Percentiles rank a stretch among this genome's conserved stretches.
Conservation (phyloP, 2,113 vertebrate species). For the Micromys minutus region DNA sequence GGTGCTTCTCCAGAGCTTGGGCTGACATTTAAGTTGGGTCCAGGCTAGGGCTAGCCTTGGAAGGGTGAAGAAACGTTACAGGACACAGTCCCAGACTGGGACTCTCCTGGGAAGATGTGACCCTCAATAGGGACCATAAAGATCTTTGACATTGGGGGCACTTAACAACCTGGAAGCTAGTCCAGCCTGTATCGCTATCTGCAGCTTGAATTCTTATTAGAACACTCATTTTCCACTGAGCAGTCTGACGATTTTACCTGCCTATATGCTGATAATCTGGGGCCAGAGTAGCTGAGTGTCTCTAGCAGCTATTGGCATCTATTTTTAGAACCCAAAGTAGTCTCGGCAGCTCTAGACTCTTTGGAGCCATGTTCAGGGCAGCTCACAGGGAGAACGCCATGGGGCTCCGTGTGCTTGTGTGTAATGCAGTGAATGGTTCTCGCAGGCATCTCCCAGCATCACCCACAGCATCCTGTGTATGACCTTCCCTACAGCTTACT, state of each 20-base stretch:
- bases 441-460: too few relatives aligned
- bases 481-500: not conserved
- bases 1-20: accelerated
- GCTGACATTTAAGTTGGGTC: not conserved
- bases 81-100: not conserved
- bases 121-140: not conserved
- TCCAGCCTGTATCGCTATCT: not conserved
- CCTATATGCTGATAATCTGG: not conserved
- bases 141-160: not conserved
- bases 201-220: not conserved
- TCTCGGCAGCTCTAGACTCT: too few relatives aligned
- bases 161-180: not conserved
- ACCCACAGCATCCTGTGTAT: accelerated
- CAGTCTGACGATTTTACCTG: not conserved
- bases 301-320: not conserved
- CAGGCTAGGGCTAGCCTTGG: not conserved
- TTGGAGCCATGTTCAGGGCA: not conserved
- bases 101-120: not conserved
- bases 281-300: accelerated
- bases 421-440: not conserved
- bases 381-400: not conserved
- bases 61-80: accelerated
- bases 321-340: not conserved
- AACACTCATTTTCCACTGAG: not conserved
- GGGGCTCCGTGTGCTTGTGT: too few relatives aligned